Conservation (phyloP, 1,140 invertebrate genomes). For the Zaprionus ghesquierei region DNA sequence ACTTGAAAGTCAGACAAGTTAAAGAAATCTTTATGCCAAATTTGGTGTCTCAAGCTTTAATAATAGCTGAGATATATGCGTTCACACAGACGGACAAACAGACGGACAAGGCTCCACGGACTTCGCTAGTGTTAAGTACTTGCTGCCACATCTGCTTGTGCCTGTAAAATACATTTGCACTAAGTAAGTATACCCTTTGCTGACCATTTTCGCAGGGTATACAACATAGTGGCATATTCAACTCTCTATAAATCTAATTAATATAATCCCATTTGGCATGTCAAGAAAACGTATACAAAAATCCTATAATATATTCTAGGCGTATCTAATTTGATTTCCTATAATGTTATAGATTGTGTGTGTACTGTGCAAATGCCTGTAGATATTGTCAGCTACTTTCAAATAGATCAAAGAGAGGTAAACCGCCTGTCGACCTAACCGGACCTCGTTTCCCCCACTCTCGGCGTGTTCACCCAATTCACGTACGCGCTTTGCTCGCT, state of each 20-base stretch:
- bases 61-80: no score
- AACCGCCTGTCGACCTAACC: background rate
- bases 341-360: background rate
- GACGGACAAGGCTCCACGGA: no score
- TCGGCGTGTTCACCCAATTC: constrained; percentile 62
- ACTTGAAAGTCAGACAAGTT: no score
- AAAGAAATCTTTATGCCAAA: no score
- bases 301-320: background rate
- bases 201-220: no score
- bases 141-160: no score
- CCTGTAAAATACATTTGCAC: no score
- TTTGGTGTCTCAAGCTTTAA: no score
- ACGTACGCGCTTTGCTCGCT: constrained; percentile 56
- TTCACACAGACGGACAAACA: no score
- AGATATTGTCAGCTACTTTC: background rate
- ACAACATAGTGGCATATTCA: no score
- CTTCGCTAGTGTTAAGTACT: no score
- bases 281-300: background rate
- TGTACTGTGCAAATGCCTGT: background rate
- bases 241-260: background rate
- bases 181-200: no score
- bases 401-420: background rate
- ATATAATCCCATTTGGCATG: background rate
- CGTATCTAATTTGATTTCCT: background rate
- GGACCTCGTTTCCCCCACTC: background rate